Base-by-base conservation (phyloP, 2,797 vertebrate species). In the Picus viridis region DNA sequence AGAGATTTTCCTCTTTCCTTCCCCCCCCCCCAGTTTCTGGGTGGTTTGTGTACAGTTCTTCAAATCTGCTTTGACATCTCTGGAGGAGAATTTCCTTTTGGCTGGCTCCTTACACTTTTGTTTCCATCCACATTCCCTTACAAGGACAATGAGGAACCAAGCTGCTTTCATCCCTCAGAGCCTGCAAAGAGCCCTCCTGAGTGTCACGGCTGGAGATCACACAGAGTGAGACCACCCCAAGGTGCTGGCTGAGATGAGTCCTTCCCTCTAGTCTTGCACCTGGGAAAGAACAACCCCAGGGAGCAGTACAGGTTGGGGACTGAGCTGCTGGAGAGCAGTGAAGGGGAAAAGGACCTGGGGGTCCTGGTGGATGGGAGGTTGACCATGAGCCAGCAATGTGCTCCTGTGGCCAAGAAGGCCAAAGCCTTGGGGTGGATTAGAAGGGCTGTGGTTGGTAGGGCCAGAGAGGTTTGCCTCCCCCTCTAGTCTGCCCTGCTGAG, bases 81-180 rank as follows among this genome's bases (percentile, higher is more conserved):
- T 82, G 0, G 6, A 29, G 9, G 86, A 72, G 51, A 45, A 83
- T 95, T 95, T 95, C 91, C 94, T 94, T 92, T 92, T 84, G 93
- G 90, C 83, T 34, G 20, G 36, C 72, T 88, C 67, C 86, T 90
- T 6, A 76, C 61, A 58, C 8, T 0, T 82, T 86, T 88, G 36
- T 83, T 96, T 91, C 94, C 72, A 49, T 53, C 41, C 65, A 57
- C 54, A 92, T 93, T 93, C 93, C 94, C 82, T 65, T 90, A 82
- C 81, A 76, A 92, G 83, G 91, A 70, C 78, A 94, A 58, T 0
- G 5, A 32, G 51, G 57, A 91, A 47, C 17, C 63, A 58, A 75
- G 39, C 5, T 0, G 2, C 41, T 85, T 80, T 61, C 69, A 78
- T 53, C 47, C 32, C 51, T 59, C 2, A 1, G 7, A 79, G 67